These are phyloP conservation scores for Leptopilina drosophilae DNA, from an alignment of 2,888 invertebrate genomes.

Conservation along the genomic window DNA sequence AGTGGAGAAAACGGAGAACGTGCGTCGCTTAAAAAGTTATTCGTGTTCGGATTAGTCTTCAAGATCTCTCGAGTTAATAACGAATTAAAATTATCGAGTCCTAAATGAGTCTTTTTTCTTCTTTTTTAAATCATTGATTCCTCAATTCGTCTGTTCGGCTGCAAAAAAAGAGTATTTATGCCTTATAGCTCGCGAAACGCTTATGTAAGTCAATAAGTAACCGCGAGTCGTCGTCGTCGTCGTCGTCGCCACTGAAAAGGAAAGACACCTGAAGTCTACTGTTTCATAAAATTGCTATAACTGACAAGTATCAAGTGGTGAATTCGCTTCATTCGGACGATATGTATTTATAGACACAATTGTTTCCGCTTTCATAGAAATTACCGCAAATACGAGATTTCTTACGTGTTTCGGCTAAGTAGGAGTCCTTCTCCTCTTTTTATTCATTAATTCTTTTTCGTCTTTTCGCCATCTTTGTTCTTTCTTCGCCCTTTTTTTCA, in stretches of 20 bases:
- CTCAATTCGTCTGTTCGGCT: constrained; percentile 52
- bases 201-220: constrained; percentile 62
- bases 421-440: no score
- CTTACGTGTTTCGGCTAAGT: background rate
- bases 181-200: constrained; percentile 47
- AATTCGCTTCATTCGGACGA: background rate
- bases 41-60: background rate
- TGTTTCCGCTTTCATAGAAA: constrained; percentile 2
- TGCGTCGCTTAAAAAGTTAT: constrained; percentile 51
- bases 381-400: background rate
- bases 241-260: constrained; percentile 1
- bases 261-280: constrained; percentile 23
- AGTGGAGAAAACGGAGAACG: constrained; percentile 54
- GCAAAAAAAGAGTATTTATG: constrained; percentile 46
- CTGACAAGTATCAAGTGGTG: constrained; percentile 43
- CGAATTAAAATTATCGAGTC: constrained; percentile 8
- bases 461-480: no score
- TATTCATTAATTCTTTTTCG: no score
- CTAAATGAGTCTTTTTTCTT: constrained; percentile 44
- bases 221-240: background rate
- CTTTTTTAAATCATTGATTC: constrained; percentile 36
- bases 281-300: constrained; percentile 22
- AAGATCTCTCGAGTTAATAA: background rate
- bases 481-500: no score
- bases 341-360: constrained; percentile 6